Evolutionary conservation across 2,797 vertebrate species (phyloP).

Genomic region (Botia almorhae): DNA sequence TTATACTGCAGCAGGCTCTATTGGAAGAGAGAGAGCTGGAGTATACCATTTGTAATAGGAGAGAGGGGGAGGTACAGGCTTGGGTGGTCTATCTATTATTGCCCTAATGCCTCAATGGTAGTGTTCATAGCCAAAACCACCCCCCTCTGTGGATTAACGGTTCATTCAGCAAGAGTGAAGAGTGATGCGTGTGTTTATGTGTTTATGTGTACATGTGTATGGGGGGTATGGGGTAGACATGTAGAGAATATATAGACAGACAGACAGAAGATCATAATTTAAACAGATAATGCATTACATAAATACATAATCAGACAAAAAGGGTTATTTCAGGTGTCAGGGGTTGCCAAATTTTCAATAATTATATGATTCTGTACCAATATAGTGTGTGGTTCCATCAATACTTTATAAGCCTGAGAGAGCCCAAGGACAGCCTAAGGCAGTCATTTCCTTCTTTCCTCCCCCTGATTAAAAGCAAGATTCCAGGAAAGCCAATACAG

Average conservation of each 20-base stretch:
- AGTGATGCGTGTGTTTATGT: conserved; percentile 22
- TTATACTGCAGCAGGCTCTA: conserved; percentile 90
- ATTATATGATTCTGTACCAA: background rate
- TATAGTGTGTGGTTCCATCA: background rate
- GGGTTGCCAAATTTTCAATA: background rate
- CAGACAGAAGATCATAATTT: background rate
- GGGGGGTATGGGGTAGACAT: conserved; percentile 32
- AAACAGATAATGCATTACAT: background rate
- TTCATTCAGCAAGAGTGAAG: conserved; percentile 43
- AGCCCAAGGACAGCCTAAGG: conserved; percentile 18
- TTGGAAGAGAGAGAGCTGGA: conserved; percentile 76
- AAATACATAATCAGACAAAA: conserved; percentile 13
- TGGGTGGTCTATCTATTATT: conserved; percentile 54
- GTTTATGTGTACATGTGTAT: conserved; percentile 30
- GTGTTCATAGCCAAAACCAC: conserved; percentile 52
- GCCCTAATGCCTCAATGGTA: conserved; percentile 37
- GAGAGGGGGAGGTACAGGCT: conserved; percentile 61
- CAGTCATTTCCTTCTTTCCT: background rate
- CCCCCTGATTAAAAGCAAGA: background rate
- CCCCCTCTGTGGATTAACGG: conserved; percentile 60
- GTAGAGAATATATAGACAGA: background rate
- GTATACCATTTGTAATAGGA: conserved; percentile 71
- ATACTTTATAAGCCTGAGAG: background rate
- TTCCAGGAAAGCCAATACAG: conserved; percentile 17
- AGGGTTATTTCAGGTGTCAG: background rate